phyloP scores from a whole-genome alignment of 2,888 invertebrate genomes.

The Diloba caeruleocephala region DNA sequence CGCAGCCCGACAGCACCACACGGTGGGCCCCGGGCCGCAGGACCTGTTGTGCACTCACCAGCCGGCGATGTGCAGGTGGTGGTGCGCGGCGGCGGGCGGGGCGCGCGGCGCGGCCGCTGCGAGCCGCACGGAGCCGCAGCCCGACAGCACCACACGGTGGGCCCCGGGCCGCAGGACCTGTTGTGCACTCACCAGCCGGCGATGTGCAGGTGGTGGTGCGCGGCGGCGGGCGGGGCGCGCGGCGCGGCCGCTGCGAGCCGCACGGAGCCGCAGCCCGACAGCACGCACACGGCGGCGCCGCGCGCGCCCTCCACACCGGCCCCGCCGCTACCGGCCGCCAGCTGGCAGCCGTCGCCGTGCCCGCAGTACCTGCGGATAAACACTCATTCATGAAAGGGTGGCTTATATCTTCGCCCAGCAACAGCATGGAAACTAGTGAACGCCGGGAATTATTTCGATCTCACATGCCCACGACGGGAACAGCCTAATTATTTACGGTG shows the following conservation, averaged over 20 bases:
- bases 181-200: constrained; percentile 83
- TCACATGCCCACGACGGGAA: no score
- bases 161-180: no score
- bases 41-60: constrained; percentile 77
- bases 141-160: constrained; percentile 91
- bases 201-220: constrained; percentile 92
- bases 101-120: constrained; percentile 75
- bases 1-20: constrained; percentile 92
- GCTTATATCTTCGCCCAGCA: no score
- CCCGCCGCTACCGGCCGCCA: constrained; percentile 85
- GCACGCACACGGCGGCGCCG: constrained; percentile 87
- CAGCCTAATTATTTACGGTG: no score
- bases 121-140: constrained; percentile 91
- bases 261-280: constrained; percentile 93
- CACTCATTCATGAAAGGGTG: no score
- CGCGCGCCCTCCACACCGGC: constrained; percentile 89
- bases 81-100: constrained; percentile 90
- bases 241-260: constrained; percentile 82
- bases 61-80: constrained; percentile 91
- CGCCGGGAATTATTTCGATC: no score
- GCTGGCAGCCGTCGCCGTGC: constrained; percentile 93
- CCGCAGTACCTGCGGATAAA: constrained; percentile 91
- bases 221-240: constrained; percentile 78
- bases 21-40: constrained; percentile 82
- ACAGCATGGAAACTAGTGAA: not conserved